Conservation (phyloP, 2,113 vertebrate genomes). For the Tyto alba region DNA sequence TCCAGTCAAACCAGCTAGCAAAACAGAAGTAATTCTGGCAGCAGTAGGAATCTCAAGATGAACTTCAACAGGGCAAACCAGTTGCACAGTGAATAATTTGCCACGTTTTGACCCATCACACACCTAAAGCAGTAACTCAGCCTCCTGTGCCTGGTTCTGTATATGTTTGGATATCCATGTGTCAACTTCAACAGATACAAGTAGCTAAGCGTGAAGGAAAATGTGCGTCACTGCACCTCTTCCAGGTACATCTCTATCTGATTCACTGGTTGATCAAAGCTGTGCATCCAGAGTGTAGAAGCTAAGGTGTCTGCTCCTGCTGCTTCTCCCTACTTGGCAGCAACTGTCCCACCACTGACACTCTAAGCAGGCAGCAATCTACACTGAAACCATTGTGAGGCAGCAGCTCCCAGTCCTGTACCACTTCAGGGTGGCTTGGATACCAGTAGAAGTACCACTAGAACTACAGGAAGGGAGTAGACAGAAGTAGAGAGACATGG, state of each 20-base stretch:
- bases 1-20: not conserved
- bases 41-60: not conserved
- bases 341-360: not conserved
- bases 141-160: not conserved
- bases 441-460: not conserved
- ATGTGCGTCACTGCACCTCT: not conserved
- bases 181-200: not conserved
- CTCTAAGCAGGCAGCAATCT: not conserved
- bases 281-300: not conserved
- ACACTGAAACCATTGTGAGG: not conserved
- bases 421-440: not conserved
- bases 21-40: not conserved
- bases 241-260: not conserved
- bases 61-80: not conserved
- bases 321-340: not conserved
- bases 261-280: not conserved
- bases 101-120: not conserved
- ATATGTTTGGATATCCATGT: not conserved
- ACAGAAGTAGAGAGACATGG: not conserved
- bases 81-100: not conserved
- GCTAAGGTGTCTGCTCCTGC: not conserved
- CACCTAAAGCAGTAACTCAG: not conserved
- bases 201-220: not conserved
- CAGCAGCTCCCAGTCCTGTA: not conserved
- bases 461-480: not conserved